Base-by-base conservation (phyloP, 1,140 invertebrate species). In the Achatina immaculata region DNA sequence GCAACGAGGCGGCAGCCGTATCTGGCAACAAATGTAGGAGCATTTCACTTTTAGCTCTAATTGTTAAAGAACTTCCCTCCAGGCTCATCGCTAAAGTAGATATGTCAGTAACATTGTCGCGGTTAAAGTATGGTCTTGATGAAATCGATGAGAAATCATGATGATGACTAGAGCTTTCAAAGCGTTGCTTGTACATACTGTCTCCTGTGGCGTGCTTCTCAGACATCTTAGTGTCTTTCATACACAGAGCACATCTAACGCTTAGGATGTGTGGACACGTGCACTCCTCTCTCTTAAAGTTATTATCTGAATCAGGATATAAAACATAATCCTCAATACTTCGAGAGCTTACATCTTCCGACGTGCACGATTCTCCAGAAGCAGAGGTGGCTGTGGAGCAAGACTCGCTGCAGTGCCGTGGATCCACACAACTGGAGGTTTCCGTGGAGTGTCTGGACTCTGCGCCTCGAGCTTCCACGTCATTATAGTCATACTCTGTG, bases 31-130 rank as follows among this genome's bases (percentile, higher is more conserved):
- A n/a, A n/a, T n/a, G n/a, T n/a, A n/a, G n/a, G n/a, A n/a, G n/a
- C n/a, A n/a, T n/a, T n/a, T n/a, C 58, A 62, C 58, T 62, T 62
- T 62, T 62, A 31, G 58, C 58, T n/a, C n/a, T n/a, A n/a, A n/a
- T n/a, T n/a, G n/a, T n/a, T n/a, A n/a, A n/a, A n/a, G n/a, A n/a
- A n/a, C n/a, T n/a, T n/a, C n/a, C n/a, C n/a, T n/a, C n/a, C n/a
- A n/a, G n/a, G n/a, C n/a, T n/a, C n/a, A n/a, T n/a, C n/a, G n/a
- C n/a, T n/a, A n/a, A n/a, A n/a, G n/a, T n/a, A n/a, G n/a, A n/a
- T n/a, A n/a, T n/a, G n/a, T n/a, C n/a, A n/a, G n/a, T n/a, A n/a
- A n/a, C n/a, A n/a, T n/a, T n/a, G n/a, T n/a, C n/a, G n/a, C n/a
- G n/a, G n/a, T n/a, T n/a, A n/a, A n/a, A n/a, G n/a, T n/a, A n/a